A percentile compares a stretch with the other conserved stretches of the same genome.
These are phyloP conservation scores for Tetragnatha montana DNA, from an alignment of 2,888 invertebrate genomes.

Conservation along the genomic window DNA sequence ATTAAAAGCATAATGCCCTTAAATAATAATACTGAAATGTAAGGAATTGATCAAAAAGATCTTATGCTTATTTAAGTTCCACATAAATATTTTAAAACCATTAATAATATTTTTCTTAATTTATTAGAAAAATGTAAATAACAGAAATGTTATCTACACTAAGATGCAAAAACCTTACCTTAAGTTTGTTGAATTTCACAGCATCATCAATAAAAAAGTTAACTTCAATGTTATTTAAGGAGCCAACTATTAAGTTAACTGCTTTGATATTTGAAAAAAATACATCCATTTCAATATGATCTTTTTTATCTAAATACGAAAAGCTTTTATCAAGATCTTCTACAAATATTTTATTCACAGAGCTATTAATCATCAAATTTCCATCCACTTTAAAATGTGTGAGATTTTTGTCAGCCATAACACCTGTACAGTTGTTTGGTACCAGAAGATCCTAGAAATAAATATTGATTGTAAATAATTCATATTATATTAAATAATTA, in stretches of 20 bases:
- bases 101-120: neutral
- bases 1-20: too few species aligned
- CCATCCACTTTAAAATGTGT: conserved; percentile 16
- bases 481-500: neutral
- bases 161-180: conserved; percentile 7
- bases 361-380: conserved; percentile 17
- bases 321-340: neutral
- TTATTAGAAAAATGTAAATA: neutral
- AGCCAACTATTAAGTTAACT: neutral
- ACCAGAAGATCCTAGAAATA: conserved; percentile 11
- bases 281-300: neutral
- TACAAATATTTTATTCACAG: conserved; percentile 9
- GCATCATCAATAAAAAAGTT: conserved; percentile 19
- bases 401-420: neutral
- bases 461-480: neutral
- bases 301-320: neutral
- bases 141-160: too few species aligned
- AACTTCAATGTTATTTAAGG: conserved; percentile 3
- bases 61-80: too few species aligned
- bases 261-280: conserved; percentile 13
- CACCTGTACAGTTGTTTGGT: neutral
- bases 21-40: too few species aligned
- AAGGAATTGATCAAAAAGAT: neutral
- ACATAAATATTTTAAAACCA: neutral
- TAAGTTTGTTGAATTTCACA: neutral